A percentile compares a stretch with the other conserved stretches of the same genome.
Conservation (phyloP, 2,797 vertebrate genomes). For the Dallia pectoralis region DNA sequence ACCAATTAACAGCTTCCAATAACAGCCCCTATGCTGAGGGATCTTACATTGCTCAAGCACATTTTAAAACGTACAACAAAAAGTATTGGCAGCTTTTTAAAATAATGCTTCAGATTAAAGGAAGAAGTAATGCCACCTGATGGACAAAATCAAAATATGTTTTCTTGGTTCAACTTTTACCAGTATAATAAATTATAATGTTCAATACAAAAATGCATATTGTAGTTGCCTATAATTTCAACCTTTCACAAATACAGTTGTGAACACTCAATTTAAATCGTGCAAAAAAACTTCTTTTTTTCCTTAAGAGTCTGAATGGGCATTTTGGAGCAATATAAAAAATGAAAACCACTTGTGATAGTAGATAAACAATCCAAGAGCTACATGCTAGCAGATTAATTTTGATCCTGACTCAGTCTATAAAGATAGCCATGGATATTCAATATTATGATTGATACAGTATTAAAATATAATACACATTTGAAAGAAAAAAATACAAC, state of each 20-base stretch:
- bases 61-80: neutral
- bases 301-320: conserved; percentile 46
- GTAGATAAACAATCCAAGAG: conserved; percentile 65
- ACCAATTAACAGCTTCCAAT: conserved; percentile 6
- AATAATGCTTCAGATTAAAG: neutral
- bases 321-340: conserved; percentile 49
- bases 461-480: conserved; percentile 82
- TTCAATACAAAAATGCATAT: conserved; percentile 13
- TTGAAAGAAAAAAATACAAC: conserved; percentile 68
- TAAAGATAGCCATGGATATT: conserved; percentile 72
- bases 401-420: conserved; percentile 65
- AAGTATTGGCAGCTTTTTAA: neutral
- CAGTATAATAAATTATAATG: neutral
- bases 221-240: conserved; percentile 7
- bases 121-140: conserved; percentile 33
- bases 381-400: conserved; percentile 78
- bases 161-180: neutral
- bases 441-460: conserved; percentile 74
- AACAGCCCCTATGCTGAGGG: conserved; percentile 28
- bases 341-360: conserved; percentile 57
- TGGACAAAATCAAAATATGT: conserved; percentile 65
- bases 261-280: conserved; percentile 54
- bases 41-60: conserved; percentile 3
- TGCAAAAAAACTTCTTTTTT: conserved; percentile 63
- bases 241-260: neutral